Evolutionary conservation across 2,888 invertebrate genomes (phyloP).

Genomic region (Meiosimyza decipiens): DNA sequence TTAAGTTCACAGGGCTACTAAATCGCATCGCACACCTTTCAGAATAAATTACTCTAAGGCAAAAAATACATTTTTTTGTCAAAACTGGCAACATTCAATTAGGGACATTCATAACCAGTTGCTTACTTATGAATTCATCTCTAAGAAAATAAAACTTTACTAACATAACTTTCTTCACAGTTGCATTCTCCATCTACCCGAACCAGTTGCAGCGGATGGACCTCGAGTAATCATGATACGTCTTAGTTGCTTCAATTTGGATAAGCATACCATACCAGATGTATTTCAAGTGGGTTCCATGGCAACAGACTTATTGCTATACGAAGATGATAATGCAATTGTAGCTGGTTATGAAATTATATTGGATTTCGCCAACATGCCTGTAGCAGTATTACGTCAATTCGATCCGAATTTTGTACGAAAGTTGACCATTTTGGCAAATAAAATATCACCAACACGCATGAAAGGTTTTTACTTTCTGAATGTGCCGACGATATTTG

Average conservation of each 20-base stretch:
- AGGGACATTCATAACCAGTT: too few species aligned
- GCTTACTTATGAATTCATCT: too few species aligned
- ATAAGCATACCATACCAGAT: slow-evolving; percentile 67
- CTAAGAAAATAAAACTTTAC: too few species aligned
- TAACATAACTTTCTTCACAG: background rate
- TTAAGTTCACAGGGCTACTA: too few species aligned
- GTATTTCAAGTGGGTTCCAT: slow-evolving; percentile 71
- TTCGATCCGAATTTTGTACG: slow-evolving; percentile 70
- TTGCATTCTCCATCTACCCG: slow-evolving; percentile 46
- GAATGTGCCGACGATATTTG: slow-evolving; percentile 67
- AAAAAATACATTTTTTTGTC: too few species aligned
- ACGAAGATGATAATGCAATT: slow-evolving; percentile 72
- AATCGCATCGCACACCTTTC: too few species aligned
- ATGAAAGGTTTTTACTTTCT: slow-evolving; percentile 54
- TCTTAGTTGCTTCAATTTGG: slow-evolving; percentile 68
- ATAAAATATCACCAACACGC: slow-evolving; percentile 54
- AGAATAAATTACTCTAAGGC: too few species aligned
- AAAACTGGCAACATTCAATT: too few species aligned
- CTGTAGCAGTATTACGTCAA: slow-evolving; percentile 24
- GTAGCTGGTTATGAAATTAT: slow-evolving; percentile 54
- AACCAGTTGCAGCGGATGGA: slow-evolving; percentile 63
- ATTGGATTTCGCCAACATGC: slow-evolving; percentile 49
- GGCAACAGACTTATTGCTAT: slow-evolving; percentile 70
- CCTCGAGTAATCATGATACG: slow-evolving; percentile 69
- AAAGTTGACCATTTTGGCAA: slow-evolving; percentile 53